phyloP scores from a whole-genome alignment of 2,888 invertebrate genomes.

The Ichneumon xanthorius region DNA sequence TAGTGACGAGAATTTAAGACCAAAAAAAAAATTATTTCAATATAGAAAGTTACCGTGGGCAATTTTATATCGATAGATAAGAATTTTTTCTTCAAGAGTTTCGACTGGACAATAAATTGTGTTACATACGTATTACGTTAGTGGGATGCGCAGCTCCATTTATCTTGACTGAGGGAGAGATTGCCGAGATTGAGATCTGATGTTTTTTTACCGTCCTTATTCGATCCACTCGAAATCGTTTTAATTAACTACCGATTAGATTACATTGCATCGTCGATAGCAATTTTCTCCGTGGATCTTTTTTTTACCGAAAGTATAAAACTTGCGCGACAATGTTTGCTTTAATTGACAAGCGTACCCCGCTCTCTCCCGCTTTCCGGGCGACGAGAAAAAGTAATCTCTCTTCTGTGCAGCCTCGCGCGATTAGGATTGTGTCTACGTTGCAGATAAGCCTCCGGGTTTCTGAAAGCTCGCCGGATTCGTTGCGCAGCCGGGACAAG shows the following conservation, averaged over 20 bases:
- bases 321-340: neutral
- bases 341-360: neutral
- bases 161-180: neutral
- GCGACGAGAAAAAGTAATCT: neutral
- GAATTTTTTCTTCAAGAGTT: neutral
- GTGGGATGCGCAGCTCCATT: neutral
- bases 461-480: slow-evolving; percentile 86
- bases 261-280: neutral
- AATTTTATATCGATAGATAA: neutral
- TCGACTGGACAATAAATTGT: neutral
- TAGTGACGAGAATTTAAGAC: neutral
- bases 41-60: neutral
- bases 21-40: neutral
- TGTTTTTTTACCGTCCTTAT: neutral
- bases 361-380: neutral
- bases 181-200: neutral
- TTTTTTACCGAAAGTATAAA: neutral
- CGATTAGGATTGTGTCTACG: slow-evolving; percentile 30
- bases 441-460: slow-evolving; percentile 36
- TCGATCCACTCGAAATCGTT: neutral
- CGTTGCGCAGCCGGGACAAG: slow-evolving; percentile 98
- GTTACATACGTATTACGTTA: neutral
- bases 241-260: neutral
- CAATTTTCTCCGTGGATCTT: neutral
- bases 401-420: neutral